These are phyloP conservation scores for Andrena praecox DNA, from an alignment of 2,888 invertebrate genomes.

Conservation along the genomic window DNA sequence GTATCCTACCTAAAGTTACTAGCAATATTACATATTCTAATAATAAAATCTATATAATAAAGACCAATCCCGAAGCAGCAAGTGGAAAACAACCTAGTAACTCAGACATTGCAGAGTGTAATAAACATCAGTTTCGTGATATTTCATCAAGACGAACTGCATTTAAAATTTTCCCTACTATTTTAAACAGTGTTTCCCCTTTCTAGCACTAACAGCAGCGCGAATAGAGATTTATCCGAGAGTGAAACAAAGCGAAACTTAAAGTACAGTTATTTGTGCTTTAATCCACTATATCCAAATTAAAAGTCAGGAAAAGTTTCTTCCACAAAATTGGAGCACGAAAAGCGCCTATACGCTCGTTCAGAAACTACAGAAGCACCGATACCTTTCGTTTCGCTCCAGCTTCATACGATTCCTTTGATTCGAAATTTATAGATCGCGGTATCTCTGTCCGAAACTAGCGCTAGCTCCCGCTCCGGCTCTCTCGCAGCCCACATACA, in stretches of 20 bases:
- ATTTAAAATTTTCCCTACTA: background rate
- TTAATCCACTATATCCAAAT: background rate
- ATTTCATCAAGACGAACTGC: background rate
- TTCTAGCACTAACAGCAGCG: background rate
- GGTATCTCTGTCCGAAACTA: conserved; percentile 33
- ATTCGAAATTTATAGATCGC: conserved; percentile 73
- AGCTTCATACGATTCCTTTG: conserved; percentile 57
- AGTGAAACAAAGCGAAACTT: background rate
- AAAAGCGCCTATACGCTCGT: background rate
- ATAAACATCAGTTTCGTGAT: too few species aligned
- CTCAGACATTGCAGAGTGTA: too few species aligned
- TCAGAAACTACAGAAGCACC: background rate
- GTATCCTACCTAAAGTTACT: too few species aligned
- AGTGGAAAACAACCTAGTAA: too few species aligned
- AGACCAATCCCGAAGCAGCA: too few species aligned
- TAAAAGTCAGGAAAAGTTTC: background rate
- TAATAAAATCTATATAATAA: too few species aligned
- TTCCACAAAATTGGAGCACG: background rate
- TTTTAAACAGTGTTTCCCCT: background rate
- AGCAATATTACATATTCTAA: too few species aligned
- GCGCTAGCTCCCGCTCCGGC: conserved; percentile 34
- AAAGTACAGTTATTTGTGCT: background rate
- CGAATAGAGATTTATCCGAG: background rate
- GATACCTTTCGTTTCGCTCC: background rate
- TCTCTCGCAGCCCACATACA: conserved; percentile 24